These are phyloP conservation scores for Arbacia lixula DNA, from an alignment of 53 echinoderm and acorn worm species.

Conservation along the genomic window DNA sequence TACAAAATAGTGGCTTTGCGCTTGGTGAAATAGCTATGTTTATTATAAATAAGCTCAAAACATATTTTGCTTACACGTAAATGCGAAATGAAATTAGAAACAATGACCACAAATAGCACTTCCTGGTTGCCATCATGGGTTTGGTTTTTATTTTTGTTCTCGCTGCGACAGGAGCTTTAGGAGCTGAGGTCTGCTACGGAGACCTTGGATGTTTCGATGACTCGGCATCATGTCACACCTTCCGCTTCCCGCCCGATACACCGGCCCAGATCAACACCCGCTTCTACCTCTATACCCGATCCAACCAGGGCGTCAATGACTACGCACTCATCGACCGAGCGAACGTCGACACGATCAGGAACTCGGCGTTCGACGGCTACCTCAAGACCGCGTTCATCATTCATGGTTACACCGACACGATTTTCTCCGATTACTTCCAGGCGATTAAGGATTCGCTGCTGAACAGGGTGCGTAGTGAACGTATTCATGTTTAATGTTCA, in stretches of 20 bases:
- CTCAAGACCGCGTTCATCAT: constrained; percentile 68
- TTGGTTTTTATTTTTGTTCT: not conserved
- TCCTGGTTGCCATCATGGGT: no score
- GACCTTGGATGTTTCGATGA: constrained; percentile 81
- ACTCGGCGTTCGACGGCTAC: constrained; percentile 34
- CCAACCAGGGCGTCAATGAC: not conserved
- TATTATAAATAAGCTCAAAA: no score
- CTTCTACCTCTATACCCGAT: constrained; percentile 73
- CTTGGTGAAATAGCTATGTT: no score
- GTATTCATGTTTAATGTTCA: no score
- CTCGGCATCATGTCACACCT: constrained; percentile 59
- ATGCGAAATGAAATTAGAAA: no score
- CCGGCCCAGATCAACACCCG: constrained; percentile 71
- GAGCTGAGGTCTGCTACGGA: constrained; percentile 68
- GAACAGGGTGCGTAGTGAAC: constrained; percentile 48
- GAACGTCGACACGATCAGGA: constrained; percentile 15
- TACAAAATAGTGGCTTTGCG: no score
- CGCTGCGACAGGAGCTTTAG: not conserved
- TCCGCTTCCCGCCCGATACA: constrained; percentile 73
- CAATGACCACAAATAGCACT: no score
- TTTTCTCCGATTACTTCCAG: constrained; percentile 43
- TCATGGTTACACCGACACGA: constrained; percentile 83
- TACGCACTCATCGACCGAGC: constrained; percentile 25
- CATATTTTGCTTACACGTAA: no score
- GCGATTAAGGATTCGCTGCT: constrained; percentile 70